phyloP scores from a whole-genome alignment of 2,888 invertebrate species.

The Andrena flavipes region DNA sequence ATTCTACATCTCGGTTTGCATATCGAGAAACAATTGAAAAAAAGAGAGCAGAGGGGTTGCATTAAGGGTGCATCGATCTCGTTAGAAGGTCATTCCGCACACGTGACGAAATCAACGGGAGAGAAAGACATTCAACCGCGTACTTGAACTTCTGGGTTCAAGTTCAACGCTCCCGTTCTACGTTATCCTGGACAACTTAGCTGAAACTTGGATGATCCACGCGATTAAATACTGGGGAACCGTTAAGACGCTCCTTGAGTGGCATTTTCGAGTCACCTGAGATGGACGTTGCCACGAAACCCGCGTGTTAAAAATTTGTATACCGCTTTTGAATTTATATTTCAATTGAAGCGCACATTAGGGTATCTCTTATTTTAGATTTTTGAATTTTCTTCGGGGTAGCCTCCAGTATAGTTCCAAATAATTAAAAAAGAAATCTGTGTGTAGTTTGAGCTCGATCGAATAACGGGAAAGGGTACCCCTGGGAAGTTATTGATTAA shows the following conservation, averaged over 20 bases:
- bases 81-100: not conserved
- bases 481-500: too few species aligned
- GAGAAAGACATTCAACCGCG: constrained; percentile 33
- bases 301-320: not conserved
- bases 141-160: constrained; percentile 48
- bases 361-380: too few species aligned
- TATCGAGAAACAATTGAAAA: not conserved
- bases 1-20: too few species aligned
- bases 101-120: constrained; percentile 31
- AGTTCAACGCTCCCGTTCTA: constrained; percentile 41
- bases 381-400: too few species aligned
- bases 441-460: too few species aligned
- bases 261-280: not conserved
- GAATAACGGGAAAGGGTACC: too few species aligned
- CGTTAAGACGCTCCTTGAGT: not conserved
- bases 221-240: not conserved
- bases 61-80: not conserved
- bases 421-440: too few species aligned
- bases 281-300: not conserved
- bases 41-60: not conserved
- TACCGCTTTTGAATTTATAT: not conserved
- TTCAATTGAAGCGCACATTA: too few species aligned
- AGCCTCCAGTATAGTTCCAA: too few species aligned
- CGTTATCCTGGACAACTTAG: not conserved
- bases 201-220: not conserved